These are phyloP conservation scores for Clarias laeviceps DNA, from an alignment of 2,797 vertebrate genomes.

Conservation along the genomic window DNA sequence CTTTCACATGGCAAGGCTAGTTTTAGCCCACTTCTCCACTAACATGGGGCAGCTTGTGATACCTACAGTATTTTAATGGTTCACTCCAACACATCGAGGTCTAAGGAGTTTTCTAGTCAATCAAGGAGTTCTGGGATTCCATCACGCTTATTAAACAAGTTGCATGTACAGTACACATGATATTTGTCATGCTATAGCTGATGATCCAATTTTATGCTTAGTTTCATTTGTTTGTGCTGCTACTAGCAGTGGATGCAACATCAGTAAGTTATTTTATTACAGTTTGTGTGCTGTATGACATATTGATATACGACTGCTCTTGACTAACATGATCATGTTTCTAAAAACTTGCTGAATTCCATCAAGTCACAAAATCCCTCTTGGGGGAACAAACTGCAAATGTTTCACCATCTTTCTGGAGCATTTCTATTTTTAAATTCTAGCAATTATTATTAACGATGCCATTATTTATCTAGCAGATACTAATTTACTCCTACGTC, in stretches of 20 bases:
- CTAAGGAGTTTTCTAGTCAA: neutral
- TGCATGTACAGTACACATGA: neutral
- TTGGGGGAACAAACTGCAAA: neutral
- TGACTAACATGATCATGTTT: neutral
- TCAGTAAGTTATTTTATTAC: neutral
- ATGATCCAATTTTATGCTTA: neutral
- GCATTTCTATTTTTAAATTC: neutral
- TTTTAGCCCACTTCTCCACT: neutral
- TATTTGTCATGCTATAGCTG: neutral
- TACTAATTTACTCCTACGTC: constrained; percentile 55
- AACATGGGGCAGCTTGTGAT: neutral
- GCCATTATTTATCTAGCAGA: neutral
- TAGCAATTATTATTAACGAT: constrained; percentile 4
- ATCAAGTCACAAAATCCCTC: constrained; percentile 4
- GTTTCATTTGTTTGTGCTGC: neutral
- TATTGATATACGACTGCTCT: constrained; percentile 14
- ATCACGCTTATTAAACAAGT: neutral
- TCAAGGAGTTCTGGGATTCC: neutral
- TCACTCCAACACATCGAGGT: neutral
- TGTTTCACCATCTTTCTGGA: neutral
- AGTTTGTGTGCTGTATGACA: neutral
- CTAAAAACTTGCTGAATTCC: constrained; percentile 3
- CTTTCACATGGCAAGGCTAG: neutral
- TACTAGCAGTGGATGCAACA: neutral
- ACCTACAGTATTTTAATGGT: neutral